Base-by-base conservation (phyloP, 2,797 vertebrate genomes). In the Nannoperca australis region DNA sequence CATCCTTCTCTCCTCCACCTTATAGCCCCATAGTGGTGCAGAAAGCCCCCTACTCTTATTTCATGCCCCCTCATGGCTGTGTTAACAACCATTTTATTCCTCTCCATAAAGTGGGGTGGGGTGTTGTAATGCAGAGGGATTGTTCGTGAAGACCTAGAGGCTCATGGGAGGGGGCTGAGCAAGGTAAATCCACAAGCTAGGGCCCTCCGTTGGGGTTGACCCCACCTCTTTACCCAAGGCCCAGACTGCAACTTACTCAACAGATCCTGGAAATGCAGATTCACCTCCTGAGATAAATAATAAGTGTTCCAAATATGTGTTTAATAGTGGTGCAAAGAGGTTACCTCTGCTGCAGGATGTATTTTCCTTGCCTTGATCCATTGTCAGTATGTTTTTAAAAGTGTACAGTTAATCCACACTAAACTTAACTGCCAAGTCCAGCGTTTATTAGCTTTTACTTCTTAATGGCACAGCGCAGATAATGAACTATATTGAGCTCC, bases 291-390 rank as follows among this genome's bases (percentile, higher is more conserved):
- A 80, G 90, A 92, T 88, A 86, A 91, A 87, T 83, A 91, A 88
- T 84, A 92, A 85, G 83, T 81, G 78, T 89, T 89, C 49, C 73
- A 86, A 91, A 85, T 88, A 81, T 85, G 85, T 88, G 72, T 89
- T 86, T 87, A 87, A 91, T 82, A 73, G 75, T 44, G 38, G 50
- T 73, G 74, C 36, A 32, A 90, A 74, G 75, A 87, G 79, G 78
- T 90, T 73, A 85, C 78, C 70, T 81, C 61, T 40, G 34, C 77
- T 78, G 70, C 76, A 79, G 40, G 79, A 73, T 82, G 67, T 65
- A 53, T n/a, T 72, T 86, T 64, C 70, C 40, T 71, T 86, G 68
- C 53, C 53, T 65, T 78, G 56, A 77, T 78, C 71, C 70, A 66
- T 67, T 78, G 74, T 88, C 67, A 66, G 64, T 76, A 68, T 73